phyloP scores from a whole-genome alignment of 2,797 vertebrate species.

The Mallotus villosus region DNA sequence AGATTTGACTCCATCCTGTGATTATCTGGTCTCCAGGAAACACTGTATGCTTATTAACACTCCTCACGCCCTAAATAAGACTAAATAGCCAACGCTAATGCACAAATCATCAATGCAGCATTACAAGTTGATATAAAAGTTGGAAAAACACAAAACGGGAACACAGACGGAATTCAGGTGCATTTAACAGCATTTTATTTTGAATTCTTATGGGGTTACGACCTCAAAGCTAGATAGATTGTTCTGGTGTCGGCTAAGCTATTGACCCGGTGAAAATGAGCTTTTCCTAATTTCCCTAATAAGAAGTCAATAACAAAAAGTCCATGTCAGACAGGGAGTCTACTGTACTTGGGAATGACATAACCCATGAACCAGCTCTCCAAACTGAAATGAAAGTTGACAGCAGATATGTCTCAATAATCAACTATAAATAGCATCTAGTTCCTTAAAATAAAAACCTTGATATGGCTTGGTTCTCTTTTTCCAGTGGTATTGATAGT shows the following conservation, averaged over 20 bases:
- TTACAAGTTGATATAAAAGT: conserved; percentile 44
- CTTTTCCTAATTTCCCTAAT: conserved; percentile 55
- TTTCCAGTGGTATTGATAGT: background rate
- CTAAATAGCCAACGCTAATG: background rate
- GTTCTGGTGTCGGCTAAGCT: conserved; percentile 45
- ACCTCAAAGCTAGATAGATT: conserved; percentile 45
- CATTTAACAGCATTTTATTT: conserved; percentile 47
- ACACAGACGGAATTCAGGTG: conserved; percentile 54
- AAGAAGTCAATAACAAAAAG: conserved; percentile 56
- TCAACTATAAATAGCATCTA: background rate
- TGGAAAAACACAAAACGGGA: conserved; percentile 57
- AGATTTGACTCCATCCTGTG: conserved; percentile 17
- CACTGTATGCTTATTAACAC: conserved; percentile 21
- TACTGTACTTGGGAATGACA: conserved; percentile 35
- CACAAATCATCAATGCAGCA: conserved; percentile 29
- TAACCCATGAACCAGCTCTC: conserved; percentile 29
- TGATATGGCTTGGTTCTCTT: background rate
- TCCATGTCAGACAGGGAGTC: conserved; percentile 40
- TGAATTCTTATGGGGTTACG: conserved; percentile 35
- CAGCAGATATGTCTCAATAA: background rate
- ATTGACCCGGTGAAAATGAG: conserved; percentile 52
- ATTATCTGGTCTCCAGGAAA: background rate
- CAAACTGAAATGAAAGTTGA: conserved; percentile 1
- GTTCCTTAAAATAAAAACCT: background rate
- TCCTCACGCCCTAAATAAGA: conserved; percentile 14